These are phyloP conservation scores for Pollenia griseotomentosa DNA, from an alignment of 2,888 invertebrate genomes.

Conservation along the genomic window DNA sequence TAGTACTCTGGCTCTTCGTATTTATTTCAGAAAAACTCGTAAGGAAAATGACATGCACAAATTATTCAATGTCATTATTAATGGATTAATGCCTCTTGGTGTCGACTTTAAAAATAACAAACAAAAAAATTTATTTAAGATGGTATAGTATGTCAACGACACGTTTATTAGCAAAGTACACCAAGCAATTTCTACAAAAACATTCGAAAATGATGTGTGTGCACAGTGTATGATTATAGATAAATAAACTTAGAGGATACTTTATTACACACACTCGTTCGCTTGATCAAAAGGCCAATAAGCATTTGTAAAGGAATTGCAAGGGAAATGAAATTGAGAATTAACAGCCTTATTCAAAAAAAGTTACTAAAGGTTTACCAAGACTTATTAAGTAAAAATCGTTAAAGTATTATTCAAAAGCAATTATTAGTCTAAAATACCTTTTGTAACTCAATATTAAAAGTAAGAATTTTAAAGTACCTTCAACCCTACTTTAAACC, in stretches of 20 bases:
- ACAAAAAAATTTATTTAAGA: not conserved
- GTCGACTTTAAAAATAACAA: slow-evolving; percentile 50
- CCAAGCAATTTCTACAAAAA: not conserved
- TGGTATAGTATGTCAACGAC: slow-evolving; percentile 42
- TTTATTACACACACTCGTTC: not conserved
- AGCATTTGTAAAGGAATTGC: not conserved
- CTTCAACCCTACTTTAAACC: too few relatives aligned
- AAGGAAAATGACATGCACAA: slow-evolving; percentile 38
- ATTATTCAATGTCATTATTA: slow-evolving; percentile 73
- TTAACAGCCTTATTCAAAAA: too few relatives aligned
- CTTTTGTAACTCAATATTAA: too few relatives aligned
- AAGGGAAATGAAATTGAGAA: not conserved
- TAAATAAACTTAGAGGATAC: slow-evolving; percentile 12
- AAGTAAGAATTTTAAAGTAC: too few relatives aligned
- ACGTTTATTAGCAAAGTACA: slow-evolving; percentile 27
- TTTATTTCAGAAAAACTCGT: not conserved
- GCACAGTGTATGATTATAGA: not conserved
- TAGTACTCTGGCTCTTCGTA: not conserved
- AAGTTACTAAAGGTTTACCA: too few relatives aligned
- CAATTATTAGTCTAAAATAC: too few relatives aligned
- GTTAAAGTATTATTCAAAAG: too few relatives aligned
- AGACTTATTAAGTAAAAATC: too few relatives aligned
- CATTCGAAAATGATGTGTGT: not conserved
- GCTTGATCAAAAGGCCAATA: not conserved
- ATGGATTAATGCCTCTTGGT: slow-evolving; percentile 80